Evolutionary conservation across 2,797 vertebrate genomes (phyloP).

Genomic region (Catamblyrhynchus diadema): DNA sequence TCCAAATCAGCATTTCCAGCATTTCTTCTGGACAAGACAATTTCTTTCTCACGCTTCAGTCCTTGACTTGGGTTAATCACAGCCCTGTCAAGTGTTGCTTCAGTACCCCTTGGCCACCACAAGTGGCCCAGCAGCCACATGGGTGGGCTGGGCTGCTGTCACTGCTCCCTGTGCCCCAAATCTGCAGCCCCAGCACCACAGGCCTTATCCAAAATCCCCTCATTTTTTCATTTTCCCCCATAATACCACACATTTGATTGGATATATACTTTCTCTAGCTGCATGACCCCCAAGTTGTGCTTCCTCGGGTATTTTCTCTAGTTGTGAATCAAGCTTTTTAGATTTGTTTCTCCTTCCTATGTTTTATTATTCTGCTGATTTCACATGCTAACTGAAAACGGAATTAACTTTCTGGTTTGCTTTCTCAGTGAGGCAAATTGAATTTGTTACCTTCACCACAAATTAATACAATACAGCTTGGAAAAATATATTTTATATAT

Average conservation of each 20-base stretch:
- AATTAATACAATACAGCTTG: background rate
- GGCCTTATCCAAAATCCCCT: rapidly evolving
- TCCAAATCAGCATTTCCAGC: background rate
- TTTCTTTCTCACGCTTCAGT: background rate
- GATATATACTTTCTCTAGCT: background rate
- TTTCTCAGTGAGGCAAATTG: conserved; percentile 7
- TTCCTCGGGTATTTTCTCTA: background rate
- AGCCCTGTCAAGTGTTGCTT: background rate
- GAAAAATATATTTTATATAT: background rate
- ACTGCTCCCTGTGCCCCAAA: rapidly evolving
- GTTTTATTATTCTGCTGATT: background rate
- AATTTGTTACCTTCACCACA: conserved; percentile 15
- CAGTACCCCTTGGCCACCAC: background rate
- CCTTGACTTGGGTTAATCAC: no score
- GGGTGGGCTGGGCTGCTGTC: background rate
- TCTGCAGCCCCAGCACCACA: rapidly evolving
- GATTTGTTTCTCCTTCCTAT: background rate
- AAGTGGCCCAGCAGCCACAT: rapidly evolving
- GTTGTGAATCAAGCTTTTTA: background rate
- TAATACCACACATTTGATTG: background rate
- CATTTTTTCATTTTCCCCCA: background rate
- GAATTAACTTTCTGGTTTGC: conserved; percentile 34
- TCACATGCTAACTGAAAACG: background rate
- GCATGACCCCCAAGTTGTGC: rapidly evolving
- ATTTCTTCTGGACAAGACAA: background rate